These are phyloP conservation scores for Eurois occulta DNA, from an alignment of 2,888 invertebrate species.

Conservation along the genomic window DNA sequence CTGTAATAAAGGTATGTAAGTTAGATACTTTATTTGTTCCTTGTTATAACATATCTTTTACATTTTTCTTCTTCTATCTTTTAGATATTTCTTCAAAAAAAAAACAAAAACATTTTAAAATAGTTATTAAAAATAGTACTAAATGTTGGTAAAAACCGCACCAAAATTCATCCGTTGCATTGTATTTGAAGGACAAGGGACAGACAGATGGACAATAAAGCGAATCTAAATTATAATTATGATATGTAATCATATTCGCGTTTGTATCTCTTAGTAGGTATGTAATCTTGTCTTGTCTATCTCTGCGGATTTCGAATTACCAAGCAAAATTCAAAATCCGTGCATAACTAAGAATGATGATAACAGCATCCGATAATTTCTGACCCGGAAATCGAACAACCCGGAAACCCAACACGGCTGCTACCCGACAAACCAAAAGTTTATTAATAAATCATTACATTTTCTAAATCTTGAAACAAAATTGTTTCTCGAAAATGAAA, in stretches of 20 bases:
- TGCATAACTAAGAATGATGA: conserved; percentile 7
- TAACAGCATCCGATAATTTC: conserved; percentile 12
- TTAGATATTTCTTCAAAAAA: no score
- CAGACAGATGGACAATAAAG: no score
- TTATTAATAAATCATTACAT: conserved; percentile 58
- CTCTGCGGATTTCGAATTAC: background rate
- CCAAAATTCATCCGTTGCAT: background rate
- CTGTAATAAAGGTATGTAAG: background rate
- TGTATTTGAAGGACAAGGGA: no score
- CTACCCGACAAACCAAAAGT: conserved; percentile 45
- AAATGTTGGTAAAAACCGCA: background rate
- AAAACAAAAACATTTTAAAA: no score
- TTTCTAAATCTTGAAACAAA: conserved; percentile 50
- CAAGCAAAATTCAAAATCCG: background rate
- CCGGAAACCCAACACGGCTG: conserved; percentile 29
- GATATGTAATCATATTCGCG: no score
- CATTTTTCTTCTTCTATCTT: no score
- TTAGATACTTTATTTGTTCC: background rate
- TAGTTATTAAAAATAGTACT: no score
- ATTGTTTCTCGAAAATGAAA: conserved; percentile 57
- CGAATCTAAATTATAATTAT: background rate
- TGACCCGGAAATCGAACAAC: conserved; percentile 30
- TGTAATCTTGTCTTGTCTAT: background rate
- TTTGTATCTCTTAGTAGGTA: background rate
- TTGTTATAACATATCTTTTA: no score